Evolutionary conservation across 2,113 vertebrate species (phyloP).

Genomic region (Engraulis encrasicolus): DNA sequence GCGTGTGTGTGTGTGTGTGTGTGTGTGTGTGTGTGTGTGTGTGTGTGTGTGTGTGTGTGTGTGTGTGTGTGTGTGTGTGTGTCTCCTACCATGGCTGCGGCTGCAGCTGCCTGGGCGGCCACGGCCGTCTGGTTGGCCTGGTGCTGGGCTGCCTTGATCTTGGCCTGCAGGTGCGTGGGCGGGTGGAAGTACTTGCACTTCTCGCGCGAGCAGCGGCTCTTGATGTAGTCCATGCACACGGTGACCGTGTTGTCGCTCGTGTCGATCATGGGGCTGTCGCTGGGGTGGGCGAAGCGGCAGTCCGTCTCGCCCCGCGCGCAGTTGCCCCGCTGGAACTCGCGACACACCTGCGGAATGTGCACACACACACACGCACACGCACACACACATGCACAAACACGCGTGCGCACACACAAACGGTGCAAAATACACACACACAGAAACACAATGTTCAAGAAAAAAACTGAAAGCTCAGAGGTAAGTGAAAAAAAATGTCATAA

Average conservation of each 20-base stretch:
- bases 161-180: constrained; percentile 98
- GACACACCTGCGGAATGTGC: constrained; percentile 86
- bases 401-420: too few relatives aligned
- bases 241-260: constrained; percentile 99
- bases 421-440: too few relatives aligned
- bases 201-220: constrained; percentile 98
- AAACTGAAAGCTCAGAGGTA: too few relatives aligned
- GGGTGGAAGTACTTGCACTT: too few relatives aligned
- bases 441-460: neutral
- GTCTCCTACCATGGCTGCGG: constrained; percentile 94
- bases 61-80: neutral
- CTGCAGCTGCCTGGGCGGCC: constrained; percentile 90
- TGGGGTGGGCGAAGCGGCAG: constrained; percentile 97
- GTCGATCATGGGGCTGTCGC: constrained; percentile 98
- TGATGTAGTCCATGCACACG: constrained; percentile 99
- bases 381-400: too few relatives aligned
- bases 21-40: neutral
- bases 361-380: neutral
- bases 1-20: neutral
- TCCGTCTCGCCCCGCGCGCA: constrained; percentile 96
- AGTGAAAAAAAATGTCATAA: too few relatives aligned
- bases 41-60: constrained; percentile 18
- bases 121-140: constrained; percentile 97
- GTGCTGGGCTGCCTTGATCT: constrained; percentile 97
- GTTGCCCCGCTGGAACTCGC: constrained; percentile 98